Base-by-base conservation (phyloP, 1,140 invertebrate species). In the Oreohelix idahoensis region DNA sequence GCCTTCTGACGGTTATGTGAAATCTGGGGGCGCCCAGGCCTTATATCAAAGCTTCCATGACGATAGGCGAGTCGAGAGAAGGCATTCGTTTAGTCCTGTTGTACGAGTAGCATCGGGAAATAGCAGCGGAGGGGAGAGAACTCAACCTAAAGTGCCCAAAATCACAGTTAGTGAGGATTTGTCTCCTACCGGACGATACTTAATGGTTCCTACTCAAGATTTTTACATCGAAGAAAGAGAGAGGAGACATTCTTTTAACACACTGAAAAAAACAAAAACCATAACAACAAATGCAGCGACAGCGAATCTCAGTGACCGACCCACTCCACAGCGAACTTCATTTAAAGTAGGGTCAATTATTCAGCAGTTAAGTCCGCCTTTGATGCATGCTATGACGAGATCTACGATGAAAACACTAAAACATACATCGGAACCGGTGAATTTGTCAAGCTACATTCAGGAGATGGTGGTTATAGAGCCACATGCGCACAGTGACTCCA, bases 161-260 rank as follows among this genome's bases (percentile, higher is more conserved):
- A 82, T 75, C 17, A 63, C 36, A 39, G 49, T 82, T 20, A 82
- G 51, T 36, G 45, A 39, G 15, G 80, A 74, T 15, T 42, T 32
- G 38, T 42, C 71, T 74, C 58, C 49, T 23, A 32, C 79, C 1
- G 29, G 38, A 11, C 36, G 71, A 51, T 82, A 32, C n/a, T 63
- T 82, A 13, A 63, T 17, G 29, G 80, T 82, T 38, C 80, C 80
- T 23, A 5, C 71, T 29, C 80, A 82, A 39, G 80, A 82, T 29
- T 74, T 29, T 75, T 51, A 74, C 36, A 17, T 51, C 20, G 79
- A 71, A 51, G 42, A 51, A 26, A 53, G 66, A 32, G 77, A 81
- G 42, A 29, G 79, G 23, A 13, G 71, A 11, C 71, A 82, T 39
- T 74, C 80, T 36, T 74, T 82, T 35, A 82, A 74, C 71, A 39